Conservation (phyloP, 1,140 invertebrate species). For the Mizuhopecten yessoensis region DNA sequence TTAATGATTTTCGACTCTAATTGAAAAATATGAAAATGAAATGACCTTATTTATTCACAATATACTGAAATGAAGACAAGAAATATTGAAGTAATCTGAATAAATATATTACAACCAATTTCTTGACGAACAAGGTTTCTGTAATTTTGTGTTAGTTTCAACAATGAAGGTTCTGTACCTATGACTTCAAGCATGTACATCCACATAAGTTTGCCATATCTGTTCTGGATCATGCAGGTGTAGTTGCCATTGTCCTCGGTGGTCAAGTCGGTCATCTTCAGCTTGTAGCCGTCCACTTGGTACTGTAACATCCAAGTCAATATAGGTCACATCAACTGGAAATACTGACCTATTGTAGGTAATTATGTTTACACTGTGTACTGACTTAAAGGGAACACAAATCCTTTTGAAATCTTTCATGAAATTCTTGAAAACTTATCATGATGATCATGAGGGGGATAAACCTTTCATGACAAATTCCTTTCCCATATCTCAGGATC, state of each 20-base stretch:
- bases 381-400: not conserved
- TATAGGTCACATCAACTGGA: not conserved
- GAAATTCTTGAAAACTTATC: no score
- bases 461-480: no score
- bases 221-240: slow-evolving; percentile 92
- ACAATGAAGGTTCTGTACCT: slow-evolving; percentile 87
- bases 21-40: not conserved
- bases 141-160: no score
- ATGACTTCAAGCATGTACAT: slow-evolving; percentile 89
- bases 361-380: not conserved
- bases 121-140: no score
- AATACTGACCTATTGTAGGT: no score
- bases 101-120: no score
- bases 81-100: no score
- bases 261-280: slow-evolving; percentile 70
- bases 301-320: slow-evolving; percentile 54
- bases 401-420: not conserved
- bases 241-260: slow-evolving; percentile 91
- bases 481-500: not conserved
- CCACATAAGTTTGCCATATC: slow-evolving; percentile 89
- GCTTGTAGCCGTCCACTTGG: slow-evolving; percentile 56
- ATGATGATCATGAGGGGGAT: no score
- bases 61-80: not conserved
- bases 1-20: no score
- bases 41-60: not conserved